Evolutionary conservation across 1,140 invertebrate genomes (phyloP).

Genomic region (Euwallacea similis): DNA sequence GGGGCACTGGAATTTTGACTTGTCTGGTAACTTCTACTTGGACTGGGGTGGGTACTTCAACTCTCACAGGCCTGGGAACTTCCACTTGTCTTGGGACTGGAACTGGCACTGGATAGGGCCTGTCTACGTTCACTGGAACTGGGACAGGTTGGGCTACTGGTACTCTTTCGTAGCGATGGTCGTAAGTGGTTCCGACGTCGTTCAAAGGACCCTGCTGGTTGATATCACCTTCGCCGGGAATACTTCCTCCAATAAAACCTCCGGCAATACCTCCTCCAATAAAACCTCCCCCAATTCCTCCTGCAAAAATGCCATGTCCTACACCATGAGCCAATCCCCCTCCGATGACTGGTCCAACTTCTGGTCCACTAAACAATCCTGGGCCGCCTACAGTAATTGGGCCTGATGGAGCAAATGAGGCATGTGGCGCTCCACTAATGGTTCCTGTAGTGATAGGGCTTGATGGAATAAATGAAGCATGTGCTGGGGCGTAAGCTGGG

Average conservation of each 20-base stretch:
- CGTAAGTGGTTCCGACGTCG: constrained; percentile 41
- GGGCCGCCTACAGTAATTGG: neutral
- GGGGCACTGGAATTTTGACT: constrained; percentile 45
- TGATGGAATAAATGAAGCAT: neutral
- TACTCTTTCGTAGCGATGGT: constrained; percentile 43
- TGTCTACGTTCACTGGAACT: constrained; percentile 43
- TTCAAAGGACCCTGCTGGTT: constrained; percentile 5
- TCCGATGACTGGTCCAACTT: neutral
- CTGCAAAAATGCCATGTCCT: neutral
- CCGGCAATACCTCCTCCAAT: neutral
- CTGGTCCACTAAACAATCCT: neutral
- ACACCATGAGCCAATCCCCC: neutral
- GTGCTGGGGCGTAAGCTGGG: neutral
- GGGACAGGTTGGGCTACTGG: constrained; percentile 52
- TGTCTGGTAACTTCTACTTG: constrained; percentile 45
- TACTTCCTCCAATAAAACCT: neutral
- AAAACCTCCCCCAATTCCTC: constrained; percentile 1
- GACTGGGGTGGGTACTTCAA: constrained; percentile 48
- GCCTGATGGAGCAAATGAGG: neutral
- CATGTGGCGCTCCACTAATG: neutral
- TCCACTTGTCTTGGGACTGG: constrained; percentile 48
- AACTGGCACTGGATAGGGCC: constrained; percentile 46
- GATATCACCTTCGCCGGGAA: constrained; percentile 20
- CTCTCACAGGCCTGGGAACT: constrained; percentile 49
- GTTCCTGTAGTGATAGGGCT: neutral